Evolutionary conservation across 2,797 vertebrate genomes (phyloP), one percentile per base, ranked within the genome.

Genomic region (Sarcophilus harrisii): DNA sequence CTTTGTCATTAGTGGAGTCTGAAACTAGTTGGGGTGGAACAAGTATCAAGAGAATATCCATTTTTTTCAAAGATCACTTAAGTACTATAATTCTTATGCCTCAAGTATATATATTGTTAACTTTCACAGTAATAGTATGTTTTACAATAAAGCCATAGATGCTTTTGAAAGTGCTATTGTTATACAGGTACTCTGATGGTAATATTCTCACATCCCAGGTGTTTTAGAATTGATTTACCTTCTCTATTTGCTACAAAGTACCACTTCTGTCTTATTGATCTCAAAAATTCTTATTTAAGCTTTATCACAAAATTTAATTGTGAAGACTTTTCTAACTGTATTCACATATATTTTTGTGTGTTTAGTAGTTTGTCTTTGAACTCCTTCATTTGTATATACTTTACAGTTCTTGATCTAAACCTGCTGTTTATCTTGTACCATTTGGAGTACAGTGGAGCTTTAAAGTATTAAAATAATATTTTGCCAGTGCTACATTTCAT

Each of bases 281-380:
- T 0, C 12, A 94, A 93, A 62, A 90, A 90, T 91, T 93, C 95
- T 28, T 92, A 14, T 57, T 93, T 93, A 90, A 90, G 18, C 91
- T 94, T 95, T 32, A 73, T 93, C 28, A 28, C n/a, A 58, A 45
- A 52, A 58, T 14, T 81, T 93, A 49, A 92, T 66, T 54, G 45
- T 92, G 57, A 95, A 95, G 66, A 59, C 28, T 62, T 38, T 55
- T 91, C 38, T 94, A 93, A 66, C 62, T 54, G 5, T 87, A 93
- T 16, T 16, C 57, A 38, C 38, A 73, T 18, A 96, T 96, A 87
- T 52, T 90, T 96, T 91, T 91, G 54, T 55, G 1, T 93, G 21
- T 92, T 0, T 96, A 32, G 14, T 91, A 94, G 95, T 95, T 92
- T 90, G 55, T 94, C 90, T 96, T 97, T 95, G 90, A 97, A 92